Conservation (phyloP, 2,888 invertebrate genomes). For the Anorthoa munda region DNA sequence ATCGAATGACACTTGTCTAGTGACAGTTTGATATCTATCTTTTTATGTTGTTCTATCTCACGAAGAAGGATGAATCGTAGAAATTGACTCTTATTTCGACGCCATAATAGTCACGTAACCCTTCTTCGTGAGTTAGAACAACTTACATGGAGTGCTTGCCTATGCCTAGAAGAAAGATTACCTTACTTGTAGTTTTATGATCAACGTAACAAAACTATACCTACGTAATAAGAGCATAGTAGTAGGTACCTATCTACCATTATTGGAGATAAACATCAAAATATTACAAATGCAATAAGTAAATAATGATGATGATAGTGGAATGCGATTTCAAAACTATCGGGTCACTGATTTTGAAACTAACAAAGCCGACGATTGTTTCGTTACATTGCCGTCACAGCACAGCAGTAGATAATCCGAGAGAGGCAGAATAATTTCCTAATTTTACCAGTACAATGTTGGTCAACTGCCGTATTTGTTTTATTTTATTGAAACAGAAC, state of each 20-base stretch:
- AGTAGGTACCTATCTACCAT: too few relatives aligned
- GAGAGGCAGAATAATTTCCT: not conserved
- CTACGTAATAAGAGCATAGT: not conserved
- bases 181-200: not conserved
- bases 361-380: slow-evolving; percentile 13
- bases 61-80: too few relatives aligned
- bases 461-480: too few relatives aligned
- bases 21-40: too few relatives aligned
- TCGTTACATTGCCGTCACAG: not conserved
- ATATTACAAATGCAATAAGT: slow-evolving; percentile 6
- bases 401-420: not conserved
- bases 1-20: too few relatives aligned
- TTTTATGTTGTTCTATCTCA: too few relatives aligned
- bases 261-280: slow-evolving; percentile 14
- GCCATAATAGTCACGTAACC: too few relatives aligned
- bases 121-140: too few relatives aligned
- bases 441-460: not conserved
- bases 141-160: too few relatives aligned
- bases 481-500: too few relatives aligned
- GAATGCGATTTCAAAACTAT: slow-evolving; percentile 19
- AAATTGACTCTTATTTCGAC: too few relatives aligned
- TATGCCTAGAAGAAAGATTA: not conserved
- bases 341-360: slow-evolving; percentile 33
- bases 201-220: not conserved
- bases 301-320: not conserved